These are phyloP conservation scores for Micropoecilia bifurca DNA, from an alignment of 2,797 vertebrate species.

Conservation along the genomic window DNA sequence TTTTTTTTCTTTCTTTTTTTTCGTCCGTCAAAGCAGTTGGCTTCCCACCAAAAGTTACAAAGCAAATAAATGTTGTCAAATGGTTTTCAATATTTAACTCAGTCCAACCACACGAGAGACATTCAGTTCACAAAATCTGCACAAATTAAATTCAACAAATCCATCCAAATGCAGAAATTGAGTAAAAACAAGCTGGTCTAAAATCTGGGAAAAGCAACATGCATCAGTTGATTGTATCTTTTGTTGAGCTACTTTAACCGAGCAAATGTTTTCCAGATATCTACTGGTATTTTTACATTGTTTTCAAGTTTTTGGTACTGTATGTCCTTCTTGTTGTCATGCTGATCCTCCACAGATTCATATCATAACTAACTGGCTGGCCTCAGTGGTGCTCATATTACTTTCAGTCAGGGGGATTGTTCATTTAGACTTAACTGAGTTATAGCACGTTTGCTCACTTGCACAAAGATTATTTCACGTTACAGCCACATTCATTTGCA, in stretches of 20 bases:
- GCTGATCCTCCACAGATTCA: background rate
- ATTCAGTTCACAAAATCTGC: background rate
- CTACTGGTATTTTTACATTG: background rate
- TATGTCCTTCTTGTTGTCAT: background rate
- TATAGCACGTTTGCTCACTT: too few species aligned
- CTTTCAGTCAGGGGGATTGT: background rate
- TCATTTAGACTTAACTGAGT: too few species aligned
- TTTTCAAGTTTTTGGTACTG: background rate
- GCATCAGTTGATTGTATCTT: background rate
- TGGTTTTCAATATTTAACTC: background rate
- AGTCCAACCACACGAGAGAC: background rate
- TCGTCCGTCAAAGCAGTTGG: background rate
- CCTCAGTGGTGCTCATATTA: background rate
- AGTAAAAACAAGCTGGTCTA: background rate
- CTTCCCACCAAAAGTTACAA: background rate
- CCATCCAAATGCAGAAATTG: background rate
- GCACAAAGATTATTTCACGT: too few species aligned
- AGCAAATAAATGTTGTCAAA: background rate
- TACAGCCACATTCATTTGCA: too few species aligned
- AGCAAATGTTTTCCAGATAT: background rate
- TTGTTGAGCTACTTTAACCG: background rate
- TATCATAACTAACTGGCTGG: background rate
- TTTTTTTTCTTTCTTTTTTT: background rate
- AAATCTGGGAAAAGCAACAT: background rate
- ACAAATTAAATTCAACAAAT: background rate